phyloP scores from a whole-genome alignment of 1,140 invertebrate genomes.

The Himalopsyche phryganea region DNA sequence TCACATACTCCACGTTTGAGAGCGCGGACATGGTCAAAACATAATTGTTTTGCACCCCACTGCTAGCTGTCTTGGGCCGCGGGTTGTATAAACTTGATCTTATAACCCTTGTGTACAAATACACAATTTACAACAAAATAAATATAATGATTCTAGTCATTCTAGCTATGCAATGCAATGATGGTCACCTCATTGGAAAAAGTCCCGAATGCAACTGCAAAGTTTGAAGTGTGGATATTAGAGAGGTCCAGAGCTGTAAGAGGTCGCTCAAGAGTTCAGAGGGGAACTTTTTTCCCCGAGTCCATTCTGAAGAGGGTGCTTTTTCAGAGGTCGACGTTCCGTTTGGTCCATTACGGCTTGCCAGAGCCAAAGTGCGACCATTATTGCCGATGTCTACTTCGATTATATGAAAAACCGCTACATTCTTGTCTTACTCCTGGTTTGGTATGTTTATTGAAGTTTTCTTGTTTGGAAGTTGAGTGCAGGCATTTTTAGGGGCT shows the following conservation, averaged over 20 bases:
- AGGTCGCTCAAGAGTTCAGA: background rate
- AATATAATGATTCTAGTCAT: too few species aligned
- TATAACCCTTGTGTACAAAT: too few species aligned
- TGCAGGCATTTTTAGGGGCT: too few species aligned
- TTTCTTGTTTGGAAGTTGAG: background rate
- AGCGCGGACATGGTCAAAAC: too few species aligned
- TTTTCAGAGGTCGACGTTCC: background rate
- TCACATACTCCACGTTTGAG: too few species aligned
- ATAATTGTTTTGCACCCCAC: too few species aligned
- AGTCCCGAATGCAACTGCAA: slow-evolving; percentile 9
- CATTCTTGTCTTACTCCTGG: background rate
- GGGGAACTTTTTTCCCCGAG: background rate
- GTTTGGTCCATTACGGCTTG: slow-evolving; percentile 10
- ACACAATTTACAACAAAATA: too few species aligned
- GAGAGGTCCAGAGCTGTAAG: background rate
- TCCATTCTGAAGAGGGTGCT: background rate
- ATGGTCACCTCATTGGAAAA: background rate
- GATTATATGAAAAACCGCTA: slow-evolving; percentile 7
- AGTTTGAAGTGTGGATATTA: slow-evolving; percentile 18
- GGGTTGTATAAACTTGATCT: too few species aligned
- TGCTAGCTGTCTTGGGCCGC: too few species aligned
- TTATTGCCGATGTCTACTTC: slow-evolving; percentile 12
- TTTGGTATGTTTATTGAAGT: background rate
- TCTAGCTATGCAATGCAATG: too few species aligned
- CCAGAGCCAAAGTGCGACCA: slow-evolving; percentile 10